Evolutionary conservation across 1,140 invertebrate species (phyloP).

Genomic region (Drosophila murphyi): DNA sequence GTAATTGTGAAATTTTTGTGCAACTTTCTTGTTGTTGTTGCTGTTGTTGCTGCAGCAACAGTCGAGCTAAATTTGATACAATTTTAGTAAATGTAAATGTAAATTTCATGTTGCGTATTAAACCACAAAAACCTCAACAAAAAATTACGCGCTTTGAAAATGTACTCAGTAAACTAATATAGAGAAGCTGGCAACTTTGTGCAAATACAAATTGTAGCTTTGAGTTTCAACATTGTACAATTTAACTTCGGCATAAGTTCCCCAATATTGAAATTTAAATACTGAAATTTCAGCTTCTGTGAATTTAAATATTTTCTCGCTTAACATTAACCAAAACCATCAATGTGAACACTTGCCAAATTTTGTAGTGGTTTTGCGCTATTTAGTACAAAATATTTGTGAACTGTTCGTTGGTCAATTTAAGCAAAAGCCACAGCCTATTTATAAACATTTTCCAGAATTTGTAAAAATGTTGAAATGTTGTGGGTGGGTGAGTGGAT

Average conservation of each 20-base stretch:
- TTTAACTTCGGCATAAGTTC: not conserved
- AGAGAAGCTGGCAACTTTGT: constrained; percentile 3
- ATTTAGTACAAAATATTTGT: constrained; percentile 15
- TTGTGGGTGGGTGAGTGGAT: constrained; percentile 5
- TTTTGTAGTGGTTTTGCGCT: constrained; percentile 56
- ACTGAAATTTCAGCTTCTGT: not conserved
- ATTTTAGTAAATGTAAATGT: constrained; percentile 32
- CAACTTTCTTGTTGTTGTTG: constrained; percentile 1
- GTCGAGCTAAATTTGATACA: constrained; percentile 13
- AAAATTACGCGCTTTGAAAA: constrained; percentile 11
- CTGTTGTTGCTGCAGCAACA: not conserved
- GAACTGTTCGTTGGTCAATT: constrained; percentile 56
- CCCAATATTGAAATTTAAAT: not conserved
- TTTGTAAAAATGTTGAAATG: constrained; percentile 23
- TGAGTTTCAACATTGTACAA: not conserved
- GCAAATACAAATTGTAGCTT: constrained; percentile 4
- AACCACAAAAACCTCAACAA: constrained; percentile 33
- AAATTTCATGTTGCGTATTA: constrained; percentile 19
- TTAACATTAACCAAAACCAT: constrained; percentile 14
- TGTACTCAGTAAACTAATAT: constrained; percentile 21
- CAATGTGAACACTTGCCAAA: constrained; percentile 47
- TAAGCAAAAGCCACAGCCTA: constrained; percentile 63
- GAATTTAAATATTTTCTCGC: not conserved
- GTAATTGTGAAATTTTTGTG: constrained; percentile 30
- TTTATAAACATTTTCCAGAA: constrained; percentile 75